Conservation (phyloP, 2,113 vertebrate species). For the Clinocottus analis region DNA sequence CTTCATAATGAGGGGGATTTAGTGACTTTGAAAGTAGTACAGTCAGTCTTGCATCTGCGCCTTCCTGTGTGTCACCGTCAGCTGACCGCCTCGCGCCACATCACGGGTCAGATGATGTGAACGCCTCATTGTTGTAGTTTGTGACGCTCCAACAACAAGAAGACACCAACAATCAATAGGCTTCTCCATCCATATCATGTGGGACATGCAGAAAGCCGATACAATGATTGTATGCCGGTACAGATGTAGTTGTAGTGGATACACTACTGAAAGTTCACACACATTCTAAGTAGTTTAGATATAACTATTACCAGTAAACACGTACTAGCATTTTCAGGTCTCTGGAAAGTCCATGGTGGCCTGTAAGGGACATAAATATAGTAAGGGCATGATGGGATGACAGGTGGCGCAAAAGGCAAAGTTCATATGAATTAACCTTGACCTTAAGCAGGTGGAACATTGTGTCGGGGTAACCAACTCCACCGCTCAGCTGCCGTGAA, state of each 20-base stretch:
- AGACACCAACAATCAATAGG: neutral
- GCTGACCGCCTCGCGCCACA: constrained; percentile 10
- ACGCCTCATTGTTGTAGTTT: neutral
- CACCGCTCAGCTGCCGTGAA: neutral
- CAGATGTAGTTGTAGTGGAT: neutral
- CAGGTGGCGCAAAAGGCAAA: neutral
- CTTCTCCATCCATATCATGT: neutral
- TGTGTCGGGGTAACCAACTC: neutral
- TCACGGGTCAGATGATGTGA: constrained; percentile 21
- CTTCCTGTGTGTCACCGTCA: constrained; percentile 11
- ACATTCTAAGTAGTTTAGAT: neutral
- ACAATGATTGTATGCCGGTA: neutral
- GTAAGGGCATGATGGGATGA: neutral
- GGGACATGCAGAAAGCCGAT: too few species aligned
- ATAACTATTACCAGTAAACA: neutral
- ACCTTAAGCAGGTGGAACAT: neutral
- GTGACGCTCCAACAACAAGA: neutral
- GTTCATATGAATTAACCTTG: neutral
- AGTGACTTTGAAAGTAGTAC: neutral
- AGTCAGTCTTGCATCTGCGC: neutral
- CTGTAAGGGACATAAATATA: neutral
- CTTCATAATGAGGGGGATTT: neutral
- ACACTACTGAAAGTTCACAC: neutral
- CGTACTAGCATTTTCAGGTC: neutral
- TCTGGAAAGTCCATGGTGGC: neutral